Percentiles rank a stretch among this genome's conserved stretches.
These are phyloP conservation scores for Poeciliopsis prolifica DNA, from an alignment of 2,113 vertebrate genomes.

Conservation along the genomic window DNA sequence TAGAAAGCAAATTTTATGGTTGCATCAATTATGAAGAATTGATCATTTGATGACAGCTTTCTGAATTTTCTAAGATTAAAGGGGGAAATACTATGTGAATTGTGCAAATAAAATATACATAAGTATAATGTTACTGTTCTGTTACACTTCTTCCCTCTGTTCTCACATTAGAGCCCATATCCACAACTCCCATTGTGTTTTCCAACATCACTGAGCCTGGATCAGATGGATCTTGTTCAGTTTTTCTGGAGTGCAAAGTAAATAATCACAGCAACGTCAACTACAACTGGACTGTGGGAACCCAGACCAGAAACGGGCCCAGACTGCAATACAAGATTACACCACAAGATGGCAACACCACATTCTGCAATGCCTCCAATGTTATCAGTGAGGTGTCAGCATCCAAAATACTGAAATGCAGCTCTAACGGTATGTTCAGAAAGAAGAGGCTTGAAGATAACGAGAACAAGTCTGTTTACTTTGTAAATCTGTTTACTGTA, in stretches of 20 bases:
- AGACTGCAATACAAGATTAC: neutral
- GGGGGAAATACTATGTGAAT: too few relatives aligned
- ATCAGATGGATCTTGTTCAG: conserved; percentile 7
- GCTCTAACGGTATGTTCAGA: neutral
- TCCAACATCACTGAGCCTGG: accelerated
- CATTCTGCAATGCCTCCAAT: conserved; percentile 48
- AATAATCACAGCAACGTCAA: accelerated
- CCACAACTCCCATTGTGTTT: neutral
- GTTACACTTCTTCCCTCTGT: neutral
- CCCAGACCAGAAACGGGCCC: neutral
- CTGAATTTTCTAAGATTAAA: too few relatives aligned
- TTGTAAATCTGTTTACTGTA: neutral
- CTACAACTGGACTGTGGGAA: conserved; percentile 49
- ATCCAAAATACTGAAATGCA: neutral
- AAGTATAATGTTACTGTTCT: too few relatives aligned
- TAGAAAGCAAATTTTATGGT: too few relatives aligned
- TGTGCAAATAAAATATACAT: too few relatives aligned
- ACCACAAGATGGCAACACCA: conserved; percentile 4
- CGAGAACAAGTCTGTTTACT: neutral
- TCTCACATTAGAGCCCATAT: conserved; percentile 37
- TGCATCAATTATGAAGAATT: too few relatives aligned
- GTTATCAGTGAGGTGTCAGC: accelerated
- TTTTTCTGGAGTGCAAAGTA: conserved; percentile 38
- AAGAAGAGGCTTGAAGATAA: neutral
- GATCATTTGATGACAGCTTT: too few relatives aligned